Evolutionary conservation across 2,113 vertebrate genomes (phyloP).

Genomic region (Ictalurus furcatus): DNA sequence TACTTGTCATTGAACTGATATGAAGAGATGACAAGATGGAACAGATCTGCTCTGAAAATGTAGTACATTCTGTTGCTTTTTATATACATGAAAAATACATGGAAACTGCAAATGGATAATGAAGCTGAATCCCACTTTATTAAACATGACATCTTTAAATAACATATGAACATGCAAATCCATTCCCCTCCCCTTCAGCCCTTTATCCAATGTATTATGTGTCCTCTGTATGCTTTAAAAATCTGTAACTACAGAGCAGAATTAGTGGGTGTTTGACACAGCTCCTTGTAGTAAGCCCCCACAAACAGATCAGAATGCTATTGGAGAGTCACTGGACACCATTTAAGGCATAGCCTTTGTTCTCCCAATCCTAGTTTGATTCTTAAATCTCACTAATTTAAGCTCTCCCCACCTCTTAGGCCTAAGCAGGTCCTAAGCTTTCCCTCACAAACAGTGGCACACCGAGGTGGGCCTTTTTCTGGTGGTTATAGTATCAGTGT

Average conservation of each 20-base stretch:
- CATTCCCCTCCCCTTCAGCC: not conserved
- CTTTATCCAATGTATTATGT: slow-evolving; percentile 25
- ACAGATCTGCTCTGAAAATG: not conserved
- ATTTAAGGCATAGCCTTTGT: slow-evolving; percentile 34
- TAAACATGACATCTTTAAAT: slow-evolving; percentile 11
- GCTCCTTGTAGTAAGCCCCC: slow-evolving; percentile 21
- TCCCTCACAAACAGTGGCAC: slow-evolving; percentile 65
- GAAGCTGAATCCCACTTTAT: not conserved
- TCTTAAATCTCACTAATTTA: slow-evolving; percentile 45
- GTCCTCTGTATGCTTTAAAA: slow-evolving; percentile 32
- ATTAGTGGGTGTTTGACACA: slow-evolving; percentile 28
- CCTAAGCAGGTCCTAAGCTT: slow-evolving; percentile 59
- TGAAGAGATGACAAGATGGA: not conserved
- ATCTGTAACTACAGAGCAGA: slow-evolving; percentile 36
- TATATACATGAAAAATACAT: not conserved
- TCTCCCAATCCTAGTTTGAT: slow-evolving; percentile 37
- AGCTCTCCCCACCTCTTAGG: slow-evolving; percentile 52
- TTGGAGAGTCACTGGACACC: slow-evolving; percentile 42
- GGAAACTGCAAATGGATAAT: not conserved
- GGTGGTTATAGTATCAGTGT: slow-evolving; percentile 69
- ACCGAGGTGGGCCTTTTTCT: slow-evolving; percentile 52
- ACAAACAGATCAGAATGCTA: slow-evolving; percentile 24
- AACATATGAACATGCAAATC: not conserved
- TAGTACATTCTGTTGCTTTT: not conserved
- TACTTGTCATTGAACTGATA: not conserved